Percentiles rank a stretch among this genome's conserved stretches.
phyloP scores from a whole-genome alignment of 2,797 vertebrate species.

The Poeciliopsis turneri region DNA sequence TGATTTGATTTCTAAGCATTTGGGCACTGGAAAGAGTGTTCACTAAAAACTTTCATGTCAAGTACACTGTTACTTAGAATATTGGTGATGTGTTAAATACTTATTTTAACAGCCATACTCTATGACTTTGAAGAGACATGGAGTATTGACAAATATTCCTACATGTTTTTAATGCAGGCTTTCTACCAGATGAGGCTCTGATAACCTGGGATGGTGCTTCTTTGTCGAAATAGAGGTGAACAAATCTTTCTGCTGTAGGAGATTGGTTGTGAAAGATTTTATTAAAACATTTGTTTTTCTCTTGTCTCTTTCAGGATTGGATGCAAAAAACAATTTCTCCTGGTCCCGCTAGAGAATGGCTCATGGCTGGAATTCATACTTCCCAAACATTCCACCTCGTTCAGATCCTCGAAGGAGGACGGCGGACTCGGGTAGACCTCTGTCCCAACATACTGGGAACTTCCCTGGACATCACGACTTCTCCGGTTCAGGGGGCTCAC shows the following conservation, averaged over 20 bases:
- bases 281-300: slow-evolving; percentile 6
- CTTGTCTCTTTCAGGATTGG: slow-evolving; percentile 66
- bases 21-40: too few species aligned
- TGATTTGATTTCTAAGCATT: not conserved
- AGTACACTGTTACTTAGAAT: not conserved
- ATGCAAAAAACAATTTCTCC: slow-evolving; percentile 23
- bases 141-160: slow-evolving; percentile 13
- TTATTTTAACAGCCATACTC: not conserved
- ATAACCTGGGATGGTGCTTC: slow-evolving; percentile 19
- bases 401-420: slow-evolving; percentile 55
- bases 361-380: slow-evolving; percentile 76
- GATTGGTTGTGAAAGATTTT: slow-evolving; percentile 13
- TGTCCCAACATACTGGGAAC: slow-evolving; percentile 67
- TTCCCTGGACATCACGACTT: slow-evolving; percentile 67
- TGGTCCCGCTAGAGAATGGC: slow-evolving; percentile 68
- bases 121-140: not conserved
- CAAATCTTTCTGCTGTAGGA: not conserved
- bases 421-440: slow-evolving; percentile 62
- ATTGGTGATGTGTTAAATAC: not conserved
- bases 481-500: slow-evolving; percentile 47
- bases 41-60: not conserved
- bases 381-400: slow-evolving; percentile 54
- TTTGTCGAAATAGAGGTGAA: slow-evolving; percentile 51
- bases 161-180: slow-evolving; percentile 39
- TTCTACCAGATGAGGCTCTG: slow-evolving; percentile 33